Evolutionary conservation across 2,113 vertebrate species (phyloP), one percentile per base, ranked within the genome.

Genomic region (Oncorhynchus masou): DNA sequence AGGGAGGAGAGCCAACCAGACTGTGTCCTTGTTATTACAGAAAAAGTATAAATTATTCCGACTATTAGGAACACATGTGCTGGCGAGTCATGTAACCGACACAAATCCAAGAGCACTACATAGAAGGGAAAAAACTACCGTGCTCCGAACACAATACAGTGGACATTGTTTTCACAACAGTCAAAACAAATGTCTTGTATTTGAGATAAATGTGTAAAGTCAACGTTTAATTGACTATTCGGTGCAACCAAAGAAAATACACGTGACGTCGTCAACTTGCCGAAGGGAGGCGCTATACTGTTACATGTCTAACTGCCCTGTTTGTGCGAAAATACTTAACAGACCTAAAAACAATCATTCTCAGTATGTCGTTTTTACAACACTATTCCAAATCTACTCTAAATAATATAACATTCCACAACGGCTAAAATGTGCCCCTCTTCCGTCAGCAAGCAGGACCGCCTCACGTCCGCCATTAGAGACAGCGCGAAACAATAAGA

Each of bases 391-490:
- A 70, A 66, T 45, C 3, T 27, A 27, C 3, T 27, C 27, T 0
- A 27, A 27, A 54, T 13, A 67, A 20, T 34, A 62, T 3, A 5
- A 29, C 45, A 49, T 70, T 64, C 65, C 78, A 74, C 71, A 11
- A 64, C 86, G 86, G 74, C 77, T 84, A 79, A 80, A 84, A 87
- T 86, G 86, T 86, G 83, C 90, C 92, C 90, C 91, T 92, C 93
- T 92, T 92, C 92, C 89, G 90, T 91, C 92, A 86, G 92, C 89
- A 89, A 80, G 88, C 91, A 92, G 95, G 94, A 45, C 92, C 94
- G 93, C 94, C 94, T 95, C 93, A 88, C 88, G 95, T 94, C 96
- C 96, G 96, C 97, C 97, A 97, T 98, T 98, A 98, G 94, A 93
- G 94, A 94, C 91, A 92, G 88, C 94, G 88, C 89, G 90, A 93